Base-by-base conservation (phyloP, 35 echinoderm and acorn worm genomes). In the Apostichopus japonicus region DNA sequence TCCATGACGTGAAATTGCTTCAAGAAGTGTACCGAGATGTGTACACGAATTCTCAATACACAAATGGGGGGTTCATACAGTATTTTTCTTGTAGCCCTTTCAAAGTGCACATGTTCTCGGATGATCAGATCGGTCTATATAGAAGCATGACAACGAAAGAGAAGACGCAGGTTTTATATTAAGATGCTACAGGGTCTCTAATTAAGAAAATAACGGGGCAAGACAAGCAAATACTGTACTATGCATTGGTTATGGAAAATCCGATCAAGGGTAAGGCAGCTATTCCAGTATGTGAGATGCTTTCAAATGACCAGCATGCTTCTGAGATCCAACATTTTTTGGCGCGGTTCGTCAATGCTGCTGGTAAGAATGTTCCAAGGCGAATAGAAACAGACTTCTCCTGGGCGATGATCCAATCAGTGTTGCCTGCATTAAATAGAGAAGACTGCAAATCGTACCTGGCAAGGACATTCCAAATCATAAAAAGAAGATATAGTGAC, bases 221-320 rank as follows among this genome's bases (percentile, higher is more conserved):
- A n/a, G 19, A 24, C 7, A 92, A 81, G 22, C 33, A 24, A 10
- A 15, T 92, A 8, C 80, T 80, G 17, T 57, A 79, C 8, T 80
- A 92, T 17, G 56, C 75, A 23, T 53, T 92, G 53, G 54, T 92
- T 15, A 82, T 92, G 54, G 55, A 92, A 80, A 92, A 80, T 79
- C 90, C 77, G 5, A 0, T 56, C 6, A 57, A 92, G 54, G 77
- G 77, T n/a, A 79, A 62, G 58, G 90, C 73, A 55, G 90, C 72
- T 8, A 57, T 92, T 27, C 75, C 72, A 22, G 77, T 92, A 63
- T 54, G 77, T 25, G 91, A 92, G 24, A 92, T 92, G 79, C 19
- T 92, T 6, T 24, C 77, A 25, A 92, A 83, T 82, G 91, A 92
- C 19, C 61, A 92, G 17, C 91, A 92, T 59, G 56, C 91, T 10